Evolutionary conservation across 2,888 invertebrate genomes (phyloP).

Genomic region (Thecophora atra): DNA sequence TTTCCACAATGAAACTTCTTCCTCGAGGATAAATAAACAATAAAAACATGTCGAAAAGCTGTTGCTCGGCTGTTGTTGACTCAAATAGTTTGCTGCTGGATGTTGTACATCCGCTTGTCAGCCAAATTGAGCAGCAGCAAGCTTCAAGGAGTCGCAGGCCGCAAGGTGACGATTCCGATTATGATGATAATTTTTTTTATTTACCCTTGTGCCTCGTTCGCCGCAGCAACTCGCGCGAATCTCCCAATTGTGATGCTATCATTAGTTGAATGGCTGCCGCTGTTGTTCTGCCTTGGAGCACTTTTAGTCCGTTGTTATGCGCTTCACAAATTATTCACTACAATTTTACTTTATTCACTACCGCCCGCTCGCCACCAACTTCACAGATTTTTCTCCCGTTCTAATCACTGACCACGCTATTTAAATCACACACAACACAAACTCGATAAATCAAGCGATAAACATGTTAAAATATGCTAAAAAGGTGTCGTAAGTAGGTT

Average conservation of each 20-base stretch:
- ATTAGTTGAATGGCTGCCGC: constrained; percentile 37
- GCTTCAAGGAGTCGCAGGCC: background rate
- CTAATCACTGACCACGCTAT: too few relatives aligned
- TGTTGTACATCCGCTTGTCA: background rate
- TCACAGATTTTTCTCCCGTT: too few relatives aligned
- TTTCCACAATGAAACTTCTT: constrained; percentile 31
- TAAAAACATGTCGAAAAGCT: constrained; percentile 8
- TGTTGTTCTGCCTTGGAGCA: constrained; percentile 32
- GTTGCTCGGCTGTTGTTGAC: constrained; percentile 7
- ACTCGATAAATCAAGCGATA: too few relatives aligned
- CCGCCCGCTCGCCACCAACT: too few relatives aligned
- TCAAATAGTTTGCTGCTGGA: background rate
- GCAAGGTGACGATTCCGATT: constrained; percentile 31
- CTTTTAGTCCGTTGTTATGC: constrained; percentile 26
- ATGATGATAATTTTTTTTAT: constrained; percentile 50
- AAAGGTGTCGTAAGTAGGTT: too few relatives aligned
- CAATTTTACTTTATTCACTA: too few relatives aligned
- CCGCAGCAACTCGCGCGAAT: background rate
- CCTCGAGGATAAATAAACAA: constrained; percentile 33
- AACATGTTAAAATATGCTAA: too few relatives aligned
- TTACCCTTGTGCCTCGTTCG: constrained; percentile 45
- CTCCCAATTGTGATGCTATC: constrained; percentile 38
- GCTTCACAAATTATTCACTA: too few relatives aligned
- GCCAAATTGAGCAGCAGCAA: background rate
- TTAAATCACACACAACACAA: too few relatives aligned